These are phyloP conservation scores for Takifugu ocellatus DNA, from an alignment of 2,797 vertebrate genomes.

Conservation along the genomic window DNA sequence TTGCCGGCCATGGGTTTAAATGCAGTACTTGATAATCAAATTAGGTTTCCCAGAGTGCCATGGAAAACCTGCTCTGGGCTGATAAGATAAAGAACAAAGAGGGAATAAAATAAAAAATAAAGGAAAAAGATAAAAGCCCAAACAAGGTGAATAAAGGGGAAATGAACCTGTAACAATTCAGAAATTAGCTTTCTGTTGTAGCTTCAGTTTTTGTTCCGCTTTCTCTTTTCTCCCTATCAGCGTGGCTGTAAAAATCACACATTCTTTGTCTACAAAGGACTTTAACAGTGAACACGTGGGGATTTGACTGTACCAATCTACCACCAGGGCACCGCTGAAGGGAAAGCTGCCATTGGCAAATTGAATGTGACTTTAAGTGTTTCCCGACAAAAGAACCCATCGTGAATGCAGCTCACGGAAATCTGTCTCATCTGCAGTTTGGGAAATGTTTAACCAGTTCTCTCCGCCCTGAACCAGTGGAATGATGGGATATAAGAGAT, in stretches of 20 bases:
- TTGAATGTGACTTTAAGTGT: conserved; percentile 45
- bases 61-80: conserved; percentile 57
- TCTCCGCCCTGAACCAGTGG: conserved; percentile 22
- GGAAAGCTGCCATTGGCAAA: conserved; percentile 41
- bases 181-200: conserved; percentile 34
- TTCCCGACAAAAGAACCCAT: conserved; percentile 38
- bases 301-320: conserved; percentile 14
- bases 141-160: conserved; percentile 34
- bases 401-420: conserved; percentile 40
- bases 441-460: conserved; percentile 22
- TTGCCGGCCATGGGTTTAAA: conserved; percentile 52
- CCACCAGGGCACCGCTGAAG: conserved; percentile 35
- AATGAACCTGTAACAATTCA: conserved; percentile 54
- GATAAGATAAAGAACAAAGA: conserved; percentile 68
- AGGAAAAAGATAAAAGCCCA: conserved; percentile 48
- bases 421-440: conserved; percentile 44
- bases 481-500: conserved; percentile 10
- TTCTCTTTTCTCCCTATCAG: conserved; percentile 15
- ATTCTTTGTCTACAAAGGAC: conserved; percentile 39
- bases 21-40: conserved; percentile 65
- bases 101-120: conserved; percentile 26
- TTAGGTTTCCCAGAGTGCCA: conserved; percentile 54
- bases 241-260: conserved; percentile 37
- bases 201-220: conserved; percentile 11
- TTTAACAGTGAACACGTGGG: conserved; percentile 32